Evolutionary conservation across 1,140 invertebrate genomes (phyloP).

Genomic region (Pogonognathellus flavescens): DNA sequence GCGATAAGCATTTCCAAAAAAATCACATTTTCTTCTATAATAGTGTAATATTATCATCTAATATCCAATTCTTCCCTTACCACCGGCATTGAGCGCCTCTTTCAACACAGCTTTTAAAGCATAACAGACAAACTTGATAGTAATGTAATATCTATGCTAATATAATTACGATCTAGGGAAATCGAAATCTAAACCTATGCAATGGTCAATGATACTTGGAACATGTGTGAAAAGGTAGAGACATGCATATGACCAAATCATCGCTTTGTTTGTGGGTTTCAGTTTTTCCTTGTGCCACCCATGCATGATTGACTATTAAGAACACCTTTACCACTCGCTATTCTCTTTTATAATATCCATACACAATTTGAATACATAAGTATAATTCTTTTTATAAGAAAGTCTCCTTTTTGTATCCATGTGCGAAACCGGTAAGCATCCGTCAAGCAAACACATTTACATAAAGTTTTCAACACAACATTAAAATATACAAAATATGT

Average conservation of each 20-base stretch:
- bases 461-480: constrained; percentile 1
- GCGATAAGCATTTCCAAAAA: constrained; percentile 4
- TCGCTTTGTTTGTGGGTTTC: constrained; percentile 26
- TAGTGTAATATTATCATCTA: neutral
- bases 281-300: constrained; percentile 40
- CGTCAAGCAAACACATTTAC: too few relatives aligned
- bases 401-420: neutral
- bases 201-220: constrained; percentile 15
- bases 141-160: too few relatives aligned
- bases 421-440: neutral
- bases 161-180: too few relatives aligned
- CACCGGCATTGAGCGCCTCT: too few relatives aligned
- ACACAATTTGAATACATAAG: neutral
- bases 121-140: neutral
- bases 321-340: neutral
- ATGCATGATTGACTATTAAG: neutral
- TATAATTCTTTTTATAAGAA: neutral
- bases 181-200: neutral
- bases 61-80: too few relatives aligned
- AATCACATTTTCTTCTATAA: neutral
- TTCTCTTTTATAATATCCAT: neutral
- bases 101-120: neutral
- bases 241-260: constrained; percentile 44
- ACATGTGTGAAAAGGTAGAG: constrained; percentile 20
- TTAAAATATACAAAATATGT: neutral